Evolutionary conservation across 2,797 vertebrate species (phyloP), one percentile per base, ranked within the genome.

Genomic region (Huso huso): DNA sequence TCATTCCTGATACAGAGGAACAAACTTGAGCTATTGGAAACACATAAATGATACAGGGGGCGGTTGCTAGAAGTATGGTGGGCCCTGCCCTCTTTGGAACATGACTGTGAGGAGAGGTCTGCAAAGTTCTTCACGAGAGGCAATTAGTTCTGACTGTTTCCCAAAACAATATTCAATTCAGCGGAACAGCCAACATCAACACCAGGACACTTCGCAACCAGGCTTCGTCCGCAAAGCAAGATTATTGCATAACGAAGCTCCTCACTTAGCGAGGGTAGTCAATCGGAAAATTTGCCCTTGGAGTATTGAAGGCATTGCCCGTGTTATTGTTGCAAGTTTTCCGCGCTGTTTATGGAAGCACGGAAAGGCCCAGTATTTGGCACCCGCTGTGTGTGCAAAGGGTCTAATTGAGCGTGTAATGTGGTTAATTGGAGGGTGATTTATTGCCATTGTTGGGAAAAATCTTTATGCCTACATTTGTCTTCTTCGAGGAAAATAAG

Each of bases 391-490:
- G 69, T 67, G 70, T 72, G 65, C 69, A 83, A 85, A 81, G 81
- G 80, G 79, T 74, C 79, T 89, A 87, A 88, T 86, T 90, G 80
- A 87, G 84, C 82, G 82, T 89, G 82, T 86, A 82, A 89, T 87
- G 78, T 80, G 81, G 68, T 70, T 87, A 83, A 85, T 89, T 87
- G 81, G 75, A 83, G 81, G 79, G 74, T 81, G 81, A 84, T 84
- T 74, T 76, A 79, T 77, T 83, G 74, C 79, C 68, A 72, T 84
- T 79, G 75, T 81, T 81, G 69, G 71, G 66, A 73, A 74, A 78
- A 79, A 72, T 80, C 68, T 67, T 77, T 79, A 80, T 66, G 69
- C 63, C 65, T 73, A 67, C 5, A 55, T 75, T 76, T 72, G 72
- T 80, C 74, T 76, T 63, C 50, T 57, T 37, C 18, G 55, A 66